These are phyloP conservation scores for Pelusios castaneus DNA, from an alignment of 2,113 vertebrate species.

Conservation along the genomic window DNA sequence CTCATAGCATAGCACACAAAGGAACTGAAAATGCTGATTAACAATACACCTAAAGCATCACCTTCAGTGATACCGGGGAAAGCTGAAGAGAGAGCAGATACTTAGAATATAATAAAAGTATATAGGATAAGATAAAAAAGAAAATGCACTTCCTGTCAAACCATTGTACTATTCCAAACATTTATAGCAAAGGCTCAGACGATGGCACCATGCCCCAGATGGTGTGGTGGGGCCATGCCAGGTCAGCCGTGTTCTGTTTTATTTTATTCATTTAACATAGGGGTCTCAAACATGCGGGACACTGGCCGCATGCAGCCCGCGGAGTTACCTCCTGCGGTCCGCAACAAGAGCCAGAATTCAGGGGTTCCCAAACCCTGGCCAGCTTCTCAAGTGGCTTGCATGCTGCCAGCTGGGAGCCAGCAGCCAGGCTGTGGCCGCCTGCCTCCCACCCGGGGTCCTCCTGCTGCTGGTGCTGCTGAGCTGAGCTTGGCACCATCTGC, in stretches of 20 bases:
- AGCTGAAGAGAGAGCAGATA: neutral
- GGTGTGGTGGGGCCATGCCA: neutral
- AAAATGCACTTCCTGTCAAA: neutral
- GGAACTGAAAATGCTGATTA: neutral
- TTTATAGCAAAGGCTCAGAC: neutral
- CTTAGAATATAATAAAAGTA: neutral
- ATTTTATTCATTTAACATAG: constrained; percentile 25
- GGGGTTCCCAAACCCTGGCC: too few species aligned
- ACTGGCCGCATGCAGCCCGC: too few species aligned
- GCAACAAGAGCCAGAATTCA: too few species aligned
- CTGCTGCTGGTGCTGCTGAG: too few species aligned
- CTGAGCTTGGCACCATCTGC: too few species aligned
- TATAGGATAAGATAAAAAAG: neutral
- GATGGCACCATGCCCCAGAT: neutral
- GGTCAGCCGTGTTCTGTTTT: neutral
- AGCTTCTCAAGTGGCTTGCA: too few species aligned
- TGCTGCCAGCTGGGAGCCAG: too few species aligned
- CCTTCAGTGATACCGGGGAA: neutral
- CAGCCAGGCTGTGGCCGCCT: too few species aligned
- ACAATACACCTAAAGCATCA: neutral
- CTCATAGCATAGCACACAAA: neutral
- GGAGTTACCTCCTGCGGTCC: too few species aligned
- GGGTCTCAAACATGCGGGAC: too few species aligned
- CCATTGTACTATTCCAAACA: neutral
- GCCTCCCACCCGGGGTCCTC: too few species aligned